Evolutionary conservation across 1,140 invertebrate genomes (phyloP), one percentile per base, ranked within the genome.

Genomic region (Bombus huntii): DNA sequence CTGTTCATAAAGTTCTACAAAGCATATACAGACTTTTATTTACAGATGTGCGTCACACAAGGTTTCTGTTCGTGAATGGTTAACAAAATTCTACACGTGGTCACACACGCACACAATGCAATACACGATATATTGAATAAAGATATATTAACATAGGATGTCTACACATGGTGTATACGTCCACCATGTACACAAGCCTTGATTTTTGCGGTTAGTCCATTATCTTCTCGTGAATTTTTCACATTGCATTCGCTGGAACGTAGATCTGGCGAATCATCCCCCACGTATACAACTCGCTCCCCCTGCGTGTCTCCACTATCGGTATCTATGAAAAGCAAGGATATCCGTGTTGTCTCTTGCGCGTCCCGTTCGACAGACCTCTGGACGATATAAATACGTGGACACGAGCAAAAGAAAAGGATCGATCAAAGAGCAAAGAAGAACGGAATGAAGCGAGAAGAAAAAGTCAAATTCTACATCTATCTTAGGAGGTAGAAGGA

Each of bases 321-420:
- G 75, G 15, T 42, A 65, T 65, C 28, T 34, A 18, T 15, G 37
- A 31, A 28, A 65, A 57, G 37, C 81, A 53, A 42, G n/a, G 81
- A 77, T 70, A 44, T 74, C 57, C 37, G n/a, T 37, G 42, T 77
- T 75, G 62, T 37, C 31, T 44, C 28, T 28, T 8, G 25, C n/a
- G 39, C 15, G 9, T 62, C 6, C n/a, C 65, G 34, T 28, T 71
- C 82, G 18, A 78, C 31, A 68, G 57, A 47, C 47, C n/a, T n/a
- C 22, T 2, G 22, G 25, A 18, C 81, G 74, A 44, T 85, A 85
- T 81, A 85, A 85, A 85, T 85, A 85, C 57, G 39, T 8, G 1
- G 10, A 18, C 70, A 47, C 0, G 42, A 37, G 65, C 77, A 22
- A 66, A 28, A 28, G 34, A 59, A 59, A 31, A 1, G 8, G 1